Percentiles rank a stretch among this genome's conserved stretches.
Evolutionary conservation across 2,888 invertebrate genomes (phyloP).

Genomic region (Aromia moschata): DNA sequence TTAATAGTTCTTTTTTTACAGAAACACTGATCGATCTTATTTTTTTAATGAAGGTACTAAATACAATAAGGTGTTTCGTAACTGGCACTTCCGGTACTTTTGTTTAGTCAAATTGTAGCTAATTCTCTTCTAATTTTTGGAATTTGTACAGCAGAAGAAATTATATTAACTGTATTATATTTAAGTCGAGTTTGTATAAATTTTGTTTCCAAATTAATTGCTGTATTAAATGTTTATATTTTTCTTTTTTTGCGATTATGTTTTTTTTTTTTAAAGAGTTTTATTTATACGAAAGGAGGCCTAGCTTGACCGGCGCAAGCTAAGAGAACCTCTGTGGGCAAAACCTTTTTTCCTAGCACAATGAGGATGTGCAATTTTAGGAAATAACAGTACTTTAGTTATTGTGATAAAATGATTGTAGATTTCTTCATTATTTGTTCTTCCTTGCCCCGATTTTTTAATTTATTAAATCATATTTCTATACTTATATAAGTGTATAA

Average conservation of each 20-base stretch:
- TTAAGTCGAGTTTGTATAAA: constrained; percentile 32
- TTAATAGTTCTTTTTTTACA: constrained; percentile 23
- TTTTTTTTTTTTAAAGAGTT: constrained; percentile 36
- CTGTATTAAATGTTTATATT: constrained; percentile 34
- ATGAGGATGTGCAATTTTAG: constrained; percentile 18
- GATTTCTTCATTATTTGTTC: constrained; percentile 24
- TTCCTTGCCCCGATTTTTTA: constrained; percentile 26
- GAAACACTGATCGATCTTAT: constrained; percentile 16
- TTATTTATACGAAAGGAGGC: constrained; percentile 40
- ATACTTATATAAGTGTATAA: constrained; percentile 9
- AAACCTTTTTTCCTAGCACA: constrained; percentile 17
- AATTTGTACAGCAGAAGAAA: constrained; percentile 16
- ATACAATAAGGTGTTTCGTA: constrained; percentile 22
- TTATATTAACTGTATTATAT: constrained; percentile 8
- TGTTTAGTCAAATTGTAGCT: constrained; percentile 24
- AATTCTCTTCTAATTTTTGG: constrained; percentile 15
- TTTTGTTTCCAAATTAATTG: constrained; percentile 35
- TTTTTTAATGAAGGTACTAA: constrained; percentile 28
- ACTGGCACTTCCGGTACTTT: constrained; percentile 17
- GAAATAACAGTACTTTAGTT: constrained; percentile 33
- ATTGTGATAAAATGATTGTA: constrained; percentile 32
- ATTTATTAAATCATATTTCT: constrained; percentile 11
- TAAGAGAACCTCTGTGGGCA: constrained; percentile 34
- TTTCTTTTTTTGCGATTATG: constrained; percentile 33
- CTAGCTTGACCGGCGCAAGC: constrained; percentile 48